phyloP scores from a whole-genome alignment of 92 coral and sea anemone species.

The Bergia sp. region DNA sequence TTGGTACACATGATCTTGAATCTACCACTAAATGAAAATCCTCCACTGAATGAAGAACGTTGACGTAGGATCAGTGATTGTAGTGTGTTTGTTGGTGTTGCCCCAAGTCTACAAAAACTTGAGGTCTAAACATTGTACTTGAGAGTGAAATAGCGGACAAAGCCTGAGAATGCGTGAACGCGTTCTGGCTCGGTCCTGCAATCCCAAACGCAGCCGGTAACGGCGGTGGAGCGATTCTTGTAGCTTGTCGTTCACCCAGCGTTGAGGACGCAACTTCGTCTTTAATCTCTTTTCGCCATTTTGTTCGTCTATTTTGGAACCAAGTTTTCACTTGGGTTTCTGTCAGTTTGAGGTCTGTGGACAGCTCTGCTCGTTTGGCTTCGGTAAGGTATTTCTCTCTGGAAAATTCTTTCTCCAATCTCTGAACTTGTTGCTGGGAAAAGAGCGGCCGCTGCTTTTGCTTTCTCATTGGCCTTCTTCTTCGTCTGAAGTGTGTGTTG shows the following conservation, averaged over 20 bases:
- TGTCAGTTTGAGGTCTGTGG: slow-evolving; percentile 58
- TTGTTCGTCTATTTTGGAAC: slow-evolving; percentile 68
- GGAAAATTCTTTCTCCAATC: slow-evolving; percentile 61
- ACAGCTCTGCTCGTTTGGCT: slow-evolving; percentile 57
- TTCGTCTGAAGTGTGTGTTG: slow-evolving; percentile 48
- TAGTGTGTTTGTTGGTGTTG: slow-evolving; percentile 32
- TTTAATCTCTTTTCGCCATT: slow-evolving; percentile 60
- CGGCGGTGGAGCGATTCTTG: not conserved
- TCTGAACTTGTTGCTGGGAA: slow-evolving; percentile 62
- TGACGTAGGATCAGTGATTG: slow-evolving; percentile 13
- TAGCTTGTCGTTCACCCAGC: slow-evolving; percentile 38
- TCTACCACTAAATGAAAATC: not conserved
- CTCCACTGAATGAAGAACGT: not conserved
- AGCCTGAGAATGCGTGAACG: slow-evolving; percentile 36
- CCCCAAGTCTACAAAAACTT: slow-evolving; percentile 26
- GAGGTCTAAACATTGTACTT: slow-evolving; percentile 44
- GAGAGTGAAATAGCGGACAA: slow-evolving; percentile 31
- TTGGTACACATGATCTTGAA: not conserved
- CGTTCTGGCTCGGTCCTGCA: not conserved
- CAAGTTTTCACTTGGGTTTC: slow-evolving; percentile 67
- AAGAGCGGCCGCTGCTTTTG: slow-evolving; percentile 62
- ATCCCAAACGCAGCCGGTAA: slow-evolving; percentile 16
- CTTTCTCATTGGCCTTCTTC: slow-evolving; percentile 58
- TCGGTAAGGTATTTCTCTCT: slow-evolving; percentile 55
- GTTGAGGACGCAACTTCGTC: slow-evolving; percentile 52